Evolutionary conservation across 2,797 vertebrate species (phyloP), one percentile per base, ranked within the genome.

Genomic region (Anniella stebbinsi): DNA sequence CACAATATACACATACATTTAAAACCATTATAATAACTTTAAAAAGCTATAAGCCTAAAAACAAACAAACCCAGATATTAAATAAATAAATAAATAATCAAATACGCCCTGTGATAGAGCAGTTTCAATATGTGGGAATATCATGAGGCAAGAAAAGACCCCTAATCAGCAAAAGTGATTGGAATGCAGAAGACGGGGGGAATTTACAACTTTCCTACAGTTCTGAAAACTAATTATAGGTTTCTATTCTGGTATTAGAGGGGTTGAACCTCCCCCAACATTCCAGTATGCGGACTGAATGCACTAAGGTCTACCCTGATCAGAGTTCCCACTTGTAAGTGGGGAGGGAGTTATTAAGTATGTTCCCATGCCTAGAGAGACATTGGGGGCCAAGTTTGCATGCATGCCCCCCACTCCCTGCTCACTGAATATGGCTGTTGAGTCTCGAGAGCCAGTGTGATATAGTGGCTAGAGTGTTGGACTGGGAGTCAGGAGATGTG

Each of bases 41-140:
- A n/a, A n/a, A n/a, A n/a, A n/a, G n/a, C n/a, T n/a, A n/a, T n/a
- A n/a, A n/a, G n/a, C n/a, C n/a, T n/a, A n/a, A n/a, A n/a, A n/a
- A n/a, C n/a, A n/a, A n/a, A n/a, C n/a, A n/a, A n/a, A n/a, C n/a
- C n/a, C n/a, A n/a, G n/a, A n/a, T n/a, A n/a, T n/a, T n/a, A n/a
- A n/a, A n/a, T n/a, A 63, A 63, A 63, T 63, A 63, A 63, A 63
- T 63, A 21, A 63, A 63, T 3, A 63, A 63, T 21, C 17, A 63
- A 63, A 63, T 0, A 11, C 21, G 48, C 17, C 54, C 77, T 48
- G 2, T 1, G 0, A 0, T 28, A 66, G 60, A 28, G 54, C 0
- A 1, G 90, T 21, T 28, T 41, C 10, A 57, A 93, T 80, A 0
- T 41, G 18, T 41, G 87, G 33, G 0, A 0, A 0, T 69, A 48